These are phyloP conservation scores for Magallana nippona DNA, from an alignment of 2,888 invertebrate species.

Conservation along the genomic window DNA sequence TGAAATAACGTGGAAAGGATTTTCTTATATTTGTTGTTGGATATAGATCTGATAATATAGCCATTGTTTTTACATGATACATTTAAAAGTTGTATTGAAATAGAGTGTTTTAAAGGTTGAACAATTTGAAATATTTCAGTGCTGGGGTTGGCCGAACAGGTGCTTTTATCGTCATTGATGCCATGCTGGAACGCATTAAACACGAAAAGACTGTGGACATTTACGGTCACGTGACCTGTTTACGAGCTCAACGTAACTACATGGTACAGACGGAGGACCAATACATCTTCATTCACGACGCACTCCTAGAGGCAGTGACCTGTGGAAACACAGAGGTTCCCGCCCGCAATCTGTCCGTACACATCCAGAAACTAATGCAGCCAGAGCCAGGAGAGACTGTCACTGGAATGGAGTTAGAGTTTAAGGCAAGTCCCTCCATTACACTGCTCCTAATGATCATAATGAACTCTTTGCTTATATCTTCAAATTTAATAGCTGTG, in stretches of 20 bases:
- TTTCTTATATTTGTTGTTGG: too few relatives aligned
- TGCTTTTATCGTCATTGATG: conserved; percentile 99
- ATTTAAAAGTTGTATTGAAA: too few relatives aligned
- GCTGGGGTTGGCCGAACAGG: conserved; percentile 95
- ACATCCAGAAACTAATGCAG: conserved; percentile 96
- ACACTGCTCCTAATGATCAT: conserved; percentile 42
- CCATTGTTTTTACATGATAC: too few relatives aligned
- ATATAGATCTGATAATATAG: too few relatives aligned
- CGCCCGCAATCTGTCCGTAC: conserved; percentile 94
- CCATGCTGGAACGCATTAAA: conserved; percentile 97
- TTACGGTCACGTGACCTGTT: conserved; percentile 98
- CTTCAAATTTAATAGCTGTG: too few relatives aligned
- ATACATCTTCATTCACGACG: conserved; percentile 99
- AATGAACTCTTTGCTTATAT: too few relatives aligned
- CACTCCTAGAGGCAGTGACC: conserved; percentile 96
- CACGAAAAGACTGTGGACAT: conserved; percentile 99
- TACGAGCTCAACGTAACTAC: conserved; percentile 98
- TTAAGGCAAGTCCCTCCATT: conserved; percentile 74
- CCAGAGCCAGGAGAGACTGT: conserved; percentile 81
- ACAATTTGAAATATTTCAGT: conserved; percentile 79
- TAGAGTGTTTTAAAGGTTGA: not conserved
- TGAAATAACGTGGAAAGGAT: too few relatives aligned
- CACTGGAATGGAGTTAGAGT: conserved; percentile 79
- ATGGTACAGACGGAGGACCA: conserved; percentile 99
- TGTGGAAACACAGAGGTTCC: conserved; percentile 98